A percentile compares a stretch with the other conserved stretches of the same genome.
phyloP scores from a whole-genome alignment of 2,797 vertebrate genomes.

The Anomalospiza imberbis region DNA sequence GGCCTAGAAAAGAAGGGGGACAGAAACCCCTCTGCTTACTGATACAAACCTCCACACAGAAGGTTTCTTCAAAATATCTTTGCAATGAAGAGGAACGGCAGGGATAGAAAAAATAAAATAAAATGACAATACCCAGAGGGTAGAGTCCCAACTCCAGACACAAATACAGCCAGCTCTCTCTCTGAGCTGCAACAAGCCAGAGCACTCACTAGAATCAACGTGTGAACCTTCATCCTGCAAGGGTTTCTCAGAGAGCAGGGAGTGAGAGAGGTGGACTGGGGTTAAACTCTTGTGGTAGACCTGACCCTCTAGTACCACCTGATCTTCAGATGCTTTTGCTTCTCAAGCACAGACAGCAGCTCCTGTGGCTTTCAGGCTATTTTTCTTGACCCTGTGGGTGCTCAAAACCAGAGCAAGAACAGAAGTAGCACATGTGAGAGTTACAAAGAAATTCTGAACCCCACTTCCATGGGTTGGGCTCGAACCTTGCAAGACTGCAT shows the following conservation, averaged over 20 bases:
- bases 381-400: not conserved
- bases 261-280: not conserved
- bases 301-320: not conserved
- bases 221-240: not conserved
- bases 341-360: not conserved
- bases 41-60: not conserved
- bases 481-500: not conserved
- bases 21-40: not conserved
- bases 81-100: not conserved
- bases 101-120: not conserved
- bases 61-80: not conserved
- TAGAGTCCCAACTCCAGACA: not conserved
- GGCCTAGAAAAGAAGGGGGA: not conserved
- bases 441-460: not conserved
- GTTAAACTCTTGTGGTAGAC: not conserved
- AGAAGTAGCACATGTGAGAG: not conserved
- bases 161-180: not conserved
- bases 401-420: not conserved
- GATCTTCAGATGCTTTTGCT: not conserved
- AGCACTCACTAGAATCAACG: fast-evolving
- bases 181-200: not conserved
- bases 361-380: not conserved
- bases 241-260: not conserved
- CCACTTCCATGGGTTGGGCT: not conserved
- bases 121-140: not conserved